Evolutionary conservation across 2,797 vertebrate genomes (phyloP).

Genomic region (Selene dorsalis): DNA sequence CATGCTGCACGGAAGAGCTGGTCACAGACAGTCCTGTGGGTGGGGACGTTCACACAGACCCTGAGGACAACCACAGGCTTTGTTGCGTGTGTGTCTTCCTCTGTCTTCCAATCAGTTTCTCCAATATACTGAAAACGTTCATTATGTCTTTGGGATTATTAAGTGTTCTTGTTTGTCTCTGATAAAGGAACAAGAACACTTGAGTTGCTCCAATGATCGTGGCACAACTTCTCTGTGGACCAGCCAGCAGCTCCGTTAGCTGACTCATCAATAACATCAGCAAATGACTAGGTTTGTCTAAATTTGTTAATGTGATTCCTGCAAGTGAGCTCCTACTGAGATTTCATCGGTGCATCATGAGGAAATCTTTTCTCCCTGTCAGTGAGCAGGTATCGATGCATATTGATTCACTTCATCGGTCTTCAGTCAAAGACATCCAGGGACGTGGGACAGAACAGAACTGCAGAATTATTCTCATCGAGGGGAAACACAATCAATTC

Average conservation of each 20-base stretch:
- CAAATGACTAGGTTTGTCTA: neutral
- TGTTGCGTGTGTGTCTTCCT: neutral
- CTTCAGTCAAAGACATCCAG: neutral
- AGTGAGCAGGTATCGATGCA: neutral
- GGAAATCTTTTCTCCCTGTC: neutral
- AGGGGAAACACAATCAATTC: neutral
- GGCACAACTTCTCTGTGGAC: neutral
- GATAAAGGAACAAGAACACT: too few species aligned
- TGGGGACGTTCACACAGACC: neutral
- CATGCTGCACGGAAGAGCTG: slow-evolving; percentile 9
- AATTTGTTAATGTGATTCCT: slow-evolving; percentile 8
- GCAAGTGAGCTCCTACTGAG: neutral
- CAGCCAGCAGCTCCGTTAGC: neutral
- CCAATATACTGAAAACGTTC: too few species aligned
- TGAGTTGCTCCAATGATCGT: neutral
- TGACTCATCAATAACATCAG: neutral
- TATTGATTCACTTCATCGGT: neutral
- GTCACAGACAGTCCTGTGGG: slow-evolving; percentile 10
- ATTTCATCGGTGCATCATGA: slow-evolving; percentile 1
- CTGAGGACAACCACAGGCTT: too few species aligned
- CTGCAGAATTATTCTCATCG: neutral
- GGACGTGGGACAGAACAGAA: neutral
- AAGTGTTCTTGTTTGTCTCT: too few species aligned
- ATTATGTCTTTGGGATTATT: too few species aligned
- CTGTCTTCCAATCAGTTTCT: neutral